Base-by-base conservation (phyloP, 2,113 vertebrate genomes). In the Daubentonia madagascariensis region DNA sequence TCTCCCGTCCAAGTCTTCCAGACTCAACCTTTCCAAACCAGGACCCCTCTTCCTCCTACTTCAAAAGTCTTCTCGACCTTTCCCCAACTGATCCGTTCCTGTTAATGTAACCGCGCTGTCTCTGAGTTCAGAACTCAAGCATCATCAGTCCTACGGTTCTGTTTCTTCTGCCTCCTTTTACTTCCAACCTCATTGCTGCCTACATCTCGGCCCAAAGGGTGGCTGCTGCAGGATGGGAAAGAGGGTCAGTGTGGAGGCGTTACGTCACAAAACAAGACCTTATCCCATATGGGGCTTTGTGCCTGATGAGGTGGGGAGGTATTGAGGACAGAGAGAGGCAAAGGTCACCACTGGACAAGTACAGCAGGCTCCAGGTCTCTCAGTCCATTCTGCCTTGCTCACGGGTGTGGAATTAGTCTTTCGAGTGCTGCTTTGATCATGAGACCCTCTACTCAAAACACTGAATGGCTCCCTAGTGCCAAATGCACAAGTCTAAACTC, bases 41-140 rank as follows among this genome's bases (percentile, higher is more conserved):
- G 45, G n/a, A 28, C 57, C 35, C n/a, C 68, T 35, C 30, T 70
- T 32, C 2, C 52, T 63, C 25, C 45, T 10, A 68, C 16, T 4
- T 4, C 73, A 75, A 4, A 35, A 50, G 57, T 83, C 22, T 59
- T 18, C 59, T 35, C 10, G 25, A 17, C 50, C 23, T 52, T 10
- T n/a, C 0, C 23, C 16, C 48, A 14, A 6, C 17, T 0, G 30
- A n/a, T 28, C 40, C 4, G 1, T 43, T 3, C 40, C 68, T 61
- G 40, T 12, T 23, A 18, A 20, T 2, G 17, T 12, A 67, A 18
- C 50, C 18, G 3, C 43, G 80, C 13, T 3, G 23, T 59, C 25
- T 50, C 37, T 7, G 13, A 73, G 81, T 54, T 30, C 2, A 6
- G 40, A 59, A 67, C 40, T 18, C 0, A 3, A 28, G 25, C 30